Percentiles rank a stretch among this genome's conserved stretches.
Conservation (phyloP, 2,888 invertebrate species). For the Rapana venosa region DNA sequence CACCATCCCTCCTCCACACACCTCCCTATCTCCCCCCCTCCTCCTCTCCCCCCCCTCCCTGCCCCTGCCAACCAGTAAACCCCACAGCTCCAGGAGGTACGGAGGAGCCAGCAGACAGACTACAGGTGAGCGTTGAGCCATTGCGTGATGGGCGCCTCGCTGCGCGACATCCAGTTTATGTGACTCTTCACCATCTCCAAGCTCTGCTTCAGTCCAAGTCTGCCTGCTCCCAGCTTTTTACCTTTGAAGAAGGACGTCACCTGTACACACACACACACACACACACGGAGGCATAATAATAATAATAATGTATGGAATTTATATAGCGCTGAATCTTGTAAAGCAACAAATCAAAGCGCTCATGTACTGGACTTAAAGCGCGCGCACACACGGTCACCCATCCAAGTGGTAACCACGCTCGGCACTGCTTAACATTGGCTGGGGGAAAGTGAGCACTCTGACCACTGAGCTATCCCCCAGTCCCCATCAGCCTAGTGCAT, state of each 20-base stretch:
- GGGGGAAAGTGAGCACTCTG: too few species aligned
- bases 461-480: too few species aligned
- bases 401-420: too few species aligned
- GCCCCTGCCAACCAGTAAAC: not conserved
- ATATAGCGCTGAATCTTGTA: too few species aligned
- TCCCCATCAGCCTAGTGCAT: too few species aligned
- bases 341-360: too few species aligned
- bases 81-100: not conserved
- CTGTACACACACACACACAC: slow-evolving; percentile 51
- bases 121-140: slow-evolving; percentile 62
- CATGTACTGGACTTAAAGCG: too few species aligned
- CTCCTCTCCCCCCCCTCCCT: not conserved
- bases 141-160: slow-evolving; percentile 65
- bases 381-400: not conserved
- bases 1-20: not conserved
- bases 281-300: not conserved
- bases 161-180: slow-evolving; percentile 72
- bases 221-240: slow-evolving; percentile 68
- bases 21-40: not conserved
- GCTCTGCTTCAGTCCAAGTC: slow-evolving; percentile 71
- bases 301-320: too few species aligned
- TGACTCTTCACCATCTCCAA: slow-evolving; percentile 76
- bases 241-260: slow-evolving; percentile 68
- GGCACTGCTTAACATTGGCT: too few species aligned
- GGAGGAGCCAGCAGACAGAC: not conserved